These are phyloP conservation scores for Andrena fulva DNA, from an alignment of 2,888 invertebrate species.

Conservation along the genomic window DNA sequence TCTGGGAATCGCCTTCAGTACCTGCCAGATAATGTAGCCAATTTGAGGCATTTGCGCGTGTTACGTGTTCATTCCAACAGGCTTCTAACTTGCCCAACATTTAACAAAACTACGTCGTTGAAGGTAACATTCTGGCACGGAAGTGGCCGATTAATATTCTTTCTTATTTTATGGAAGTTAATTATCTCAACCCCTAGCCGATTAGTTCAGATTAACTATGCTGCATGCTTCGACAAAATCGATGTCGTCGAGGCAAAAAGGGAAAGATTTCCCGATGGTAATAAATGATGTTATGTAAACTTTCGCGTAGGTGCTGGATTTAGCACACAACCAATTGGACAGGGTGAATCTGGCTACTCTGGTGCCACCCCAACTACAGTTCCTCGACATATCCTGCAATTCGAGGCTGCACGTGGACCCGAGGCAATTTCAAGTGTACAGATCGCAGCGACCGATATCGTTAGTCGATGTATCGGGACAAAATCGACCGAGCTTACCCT, in stretches of 20 bases:
- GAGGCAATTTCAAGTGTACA: constrained; percentile 91
- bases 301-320: constrained; percentile 88
- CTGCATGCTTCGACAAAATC: no score
- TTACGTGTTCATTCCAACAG: constrained; percentile 94
- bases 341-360: constrained; percentile 91
- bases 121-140: constrained; percentile 85
- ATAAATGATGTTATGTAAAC: no score
- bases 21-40: constrained; percentile 91
- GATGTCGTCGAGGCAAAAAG: no score
- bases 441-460: constrained; percentile 92
- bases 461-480: constrained; percentile 94
- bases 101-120: constrained; percentile 90
- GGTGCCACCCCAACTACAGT: constrained; percentile 93
- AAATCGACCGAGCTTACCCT: constrained; percentile 89
- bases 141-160: no score
- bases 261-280: no score
- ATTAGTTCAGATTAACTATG: no score
- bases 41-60: constrained; percentile 89
- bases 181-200: no score
- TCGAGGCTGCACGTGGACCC: constrained; percentile 93
- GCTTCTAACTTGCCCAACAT: constrained; percentile 90
- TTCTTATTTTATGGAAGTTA: no score
- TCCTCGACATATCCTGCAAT: constrained; percentile 94
- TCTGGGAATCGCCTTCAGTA: constrained; percentile 92
- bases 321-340: constrained; percentile 94